A percentile compares a stretch with the other conserved stretches of the same genome.
Evolutionary conservation across 1,140 invertebrate genomes (phyloP).

Genomic region (Bombus sibiricus): DNA sequence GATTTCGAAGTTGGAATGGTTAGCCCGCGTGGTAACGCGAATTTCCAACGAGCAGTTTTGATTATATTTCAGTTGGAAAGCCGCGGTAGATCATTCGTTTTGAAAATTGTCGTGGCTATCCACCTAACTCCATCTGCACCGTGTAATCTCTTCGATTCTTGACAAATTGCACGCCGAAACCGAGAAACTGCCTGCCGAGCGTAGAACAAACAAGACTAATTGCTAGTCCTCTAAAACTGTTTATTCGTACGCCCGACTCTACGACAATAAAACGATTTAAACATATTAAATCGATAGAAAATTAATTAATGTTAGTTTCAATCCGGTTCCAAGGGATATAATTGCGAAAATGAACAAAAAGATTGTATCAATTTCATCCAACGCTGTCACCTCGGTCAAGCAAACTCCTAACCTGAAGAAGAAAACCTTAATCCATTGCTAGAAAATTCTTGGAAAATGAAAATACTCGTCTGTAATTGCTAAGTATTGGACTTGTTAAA

Average conservation of each 20-base stretch:
- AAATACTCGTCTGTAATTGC: too few relatives aligned
- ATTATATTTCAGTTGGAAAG: not conserved
- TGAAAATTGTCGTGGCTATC: slow-evolving; percentile 1
- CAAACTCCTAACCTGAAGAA: too few relatives aligned
- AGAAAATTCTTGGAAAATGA: too few relatives aligned
- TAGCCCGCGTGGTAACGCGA: not conserved
- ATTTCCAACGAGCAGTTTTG: not conserved
- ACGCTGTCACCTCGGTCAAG: too few relatives aligned
- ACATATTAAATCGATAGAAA: too few relatives aligned
- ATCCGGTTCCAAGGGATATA: too few relatives aligned
- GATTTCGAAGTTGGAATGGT: not conserved
- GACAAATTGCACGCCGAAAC: slow-evolving; percentile 24
- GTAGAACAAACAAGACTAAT: not conserved
- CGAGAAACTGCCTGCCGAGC: not conserved
- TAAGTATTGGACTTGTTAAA: too few relatives aligned
- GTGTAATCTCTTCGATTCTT: slow-evolving; percentile 24
- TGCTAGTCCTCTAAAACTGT: not conserved
- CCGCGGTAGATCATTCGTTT: not conserved
- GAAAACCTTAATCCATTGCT: too few relatives aligned
- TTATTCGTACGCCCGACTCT: not conserved
- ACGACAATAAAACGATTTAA: too few relatives aligned
- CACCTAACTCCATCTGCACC: not conserved
- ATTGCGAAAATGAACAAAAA: too few relatives aligned
- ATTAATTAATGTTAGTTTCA: too few relatives aligned
- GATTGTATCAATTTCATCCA: too few relatives aligned